A percentile compares a stretch with the other conserved stretches of the same genome.
These are phyloP conservation scores for Gonocerus acuteangulatus DNA, from an alignment of 2,888 invertebrate species.

Conservation along the genomic window DNA sequence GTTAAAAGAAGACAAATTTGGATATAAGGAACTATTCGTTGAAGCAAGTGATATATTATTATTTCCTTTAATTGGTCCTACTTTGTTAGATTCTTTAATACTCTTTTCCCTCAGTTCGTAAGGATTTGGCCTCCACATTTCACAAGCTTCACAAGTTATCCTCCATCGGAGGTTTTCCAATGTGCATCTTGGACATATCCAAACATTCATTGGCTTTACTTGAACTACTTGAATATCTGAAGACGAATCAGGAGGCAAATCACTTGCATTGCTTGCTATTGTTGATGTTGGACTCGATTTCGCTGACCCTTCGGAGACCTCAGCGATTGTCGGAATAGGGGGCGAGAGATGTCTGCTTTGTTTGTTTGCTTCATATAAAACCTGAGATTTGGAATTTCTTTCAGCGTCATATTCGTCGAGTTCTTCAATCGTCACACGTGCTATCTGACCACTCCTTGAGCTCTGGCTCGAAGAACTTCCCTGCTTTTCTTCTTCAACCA, in stretches of 20 bases:
- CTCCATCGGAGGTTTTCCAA: conserved; percentile 54
- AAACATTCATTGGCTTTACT: conserved; percentile 39
- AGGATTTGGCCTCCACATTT: conserved; percentile 46
- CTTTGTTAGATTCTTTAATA: not conserved
- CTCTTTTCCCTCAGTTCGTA: conserved; percentile 29
- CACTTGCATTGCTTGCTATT: conserved; percentile 22
- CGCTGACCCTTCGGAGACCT: conserved; percentile 37
- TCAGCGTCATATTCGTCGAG: conserved; percentile 36
- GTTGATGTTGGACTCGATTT: conserved; percentile 34
- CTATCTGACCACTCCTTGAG: conserved; percentile 22
- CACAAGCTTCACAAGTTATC: conserved; percentile 56
- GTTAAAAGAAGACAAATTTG: conserved; percentile 17
- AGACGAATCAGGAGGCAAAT: conserved; percentile 5
- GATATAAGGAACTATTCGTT: conserved; percentile 1
- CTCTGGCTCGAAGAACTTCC: not conserved
- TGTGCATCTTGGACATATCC: conserved; percentile 56
- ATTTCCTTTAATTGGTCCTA: not conserved
- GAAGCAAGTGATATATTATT: not conserved
- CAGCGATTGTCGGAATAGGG: conserved; percentile 39
- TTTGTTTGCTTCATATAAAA: conserved; percentile 36
- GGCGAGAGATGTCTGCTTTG: conserved; percentile 37
- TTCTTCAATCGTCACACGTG: conserved; percentile 37
- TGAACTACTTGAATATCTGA: conserved; percentile 16
- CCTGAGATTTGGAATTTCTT: conserved; percentile 35
- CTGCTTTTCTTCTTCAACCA: conserved; percentile 4